These are phyloP conservation scores for Acropora yongei DNA, from an alignment of 64 coral and sea anemone species.

Conservation along the genomic window DNA sequence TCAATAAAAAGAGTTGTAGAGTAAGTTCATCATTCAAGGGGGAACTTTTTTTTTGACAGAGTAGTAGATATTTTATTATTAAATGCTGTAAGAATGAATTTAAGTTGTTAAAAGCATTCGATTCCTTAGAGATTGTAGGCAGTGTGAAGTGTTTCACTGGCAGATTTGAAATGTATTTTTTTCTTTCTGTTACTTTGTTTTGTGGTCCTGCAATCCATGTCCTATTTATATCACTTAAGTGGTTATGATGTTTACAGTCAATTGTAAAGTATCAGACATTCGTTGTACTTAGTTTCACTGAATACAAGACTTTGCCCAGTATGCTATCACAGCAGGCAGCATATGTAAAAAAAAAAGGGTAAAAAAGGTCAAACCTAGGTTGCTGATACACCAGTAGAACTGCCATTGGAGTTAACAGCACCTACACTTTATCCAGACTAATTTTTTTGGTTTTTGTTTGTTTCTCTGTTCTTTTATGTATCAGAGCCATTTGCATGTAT, in stretches of 20 bases:
- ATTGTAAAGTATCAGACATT: not conserved
- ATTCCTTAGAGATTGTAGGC: not conserved
- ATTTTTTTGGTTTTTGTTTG: constrained; percentile 39
- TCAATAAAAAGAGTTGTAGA: constrained; percentile 57
- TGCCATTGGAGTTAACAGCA: constrained; percentile 30
- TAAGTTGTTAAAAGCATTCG: not conserved
- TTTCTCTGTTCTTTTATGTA: constrained; percentile 24
- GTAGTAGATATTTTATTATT: not conserved
- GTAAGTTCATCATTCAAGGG: constrained; percentile 29
- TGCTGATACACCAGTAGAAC: constrained; percentile 23
- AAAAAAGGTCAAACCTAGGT: no score
- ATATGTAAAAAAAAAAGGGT: no score
- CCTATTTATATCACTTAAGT: constrained; percentile 1
- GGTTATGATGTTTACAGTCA: not conserved
- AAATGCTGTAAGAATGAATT: not conserved
- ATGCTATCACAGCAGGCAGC: not conserved
- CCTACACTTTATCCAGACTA: constrained; percentile 11
- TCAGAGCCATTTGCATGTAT: constrained; percentile 76
- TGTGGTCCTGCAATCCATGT: not conserved
- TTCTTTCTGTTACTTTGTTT: not conserved
- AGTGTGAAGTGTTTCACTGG: not conserved
- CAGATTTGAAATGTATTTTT: not conserved
- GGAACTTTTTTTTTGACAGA: not conserved
- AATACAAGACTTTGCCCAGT: not conserved
- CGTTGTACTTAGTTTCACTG: not conserved